phyloP scores from a whole-genome alignment of 2,888 invertebrate species.

The Cryptus viduatorius region DNA sequence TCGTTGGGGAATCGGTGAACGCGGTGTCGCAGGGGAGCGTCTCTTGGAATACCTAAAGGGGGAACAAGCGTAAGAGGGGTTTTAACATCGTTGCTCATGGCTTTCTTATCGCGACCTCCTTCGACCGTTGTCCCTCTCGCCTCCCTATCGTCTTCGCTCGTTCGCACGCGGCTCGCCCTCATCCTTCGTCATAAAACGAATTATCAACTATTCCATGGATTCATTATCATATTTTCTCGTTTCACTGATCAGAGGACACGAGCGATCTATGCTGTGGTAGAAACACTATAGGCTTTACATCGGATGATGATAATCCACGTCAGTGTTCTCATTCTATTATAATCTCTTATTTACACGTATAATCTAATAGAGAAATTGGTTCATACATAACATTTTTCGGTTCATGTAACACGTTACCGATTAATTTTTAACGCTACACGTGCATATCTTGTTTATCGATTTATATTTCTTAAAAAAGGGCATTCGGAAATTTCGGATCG shows the following conservation, averaged over 20 bases:
- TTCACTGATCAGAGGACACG: neutral
- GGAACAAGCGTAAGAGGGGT: conserved; percentile 47
- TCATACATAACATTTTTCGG: neutral
- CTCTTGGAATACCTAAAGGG: conserved; percentile 39
- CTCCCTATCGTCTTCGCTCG: conserved; percentile 51
- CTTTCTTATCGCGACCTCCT: conserved; percentile 80
- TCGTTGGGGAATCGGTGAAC: conserved; percentile 29
- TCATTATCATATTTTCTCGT: conserved; percentile 21
- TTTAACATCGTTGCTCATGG: conserved; percentile 25
- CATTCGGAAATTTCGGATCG: no score
- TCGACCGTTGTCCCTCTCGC: conserved; percentile 72
- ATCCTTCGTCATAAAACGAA: conserved; percentile 9
- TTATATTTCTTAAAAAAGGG: no score
- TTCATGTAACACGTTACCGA: neutral
- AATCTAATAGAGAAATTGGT: neutral
- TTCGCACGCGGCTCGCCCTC: conserved; percentile 50
- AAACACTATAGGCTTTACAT: neutral
- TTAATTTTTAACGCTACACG: neutral
- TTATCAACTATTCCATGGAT: conserved; percentile 37
- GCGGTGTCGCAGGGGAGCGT: conserved; percentile 25
- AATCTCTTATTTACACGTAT: neutral
- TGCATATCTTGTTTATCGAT: no score
- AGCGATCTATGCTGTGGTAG: no score
- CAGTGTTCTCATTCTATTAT: neutral
- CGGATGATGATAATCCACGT: neutral